Evolutionary conservation across 2,888 invertebrate species (phyloP), one percentile per base, ranked within the genome.

Genomic region (Ophion slaviceki): DNA sequence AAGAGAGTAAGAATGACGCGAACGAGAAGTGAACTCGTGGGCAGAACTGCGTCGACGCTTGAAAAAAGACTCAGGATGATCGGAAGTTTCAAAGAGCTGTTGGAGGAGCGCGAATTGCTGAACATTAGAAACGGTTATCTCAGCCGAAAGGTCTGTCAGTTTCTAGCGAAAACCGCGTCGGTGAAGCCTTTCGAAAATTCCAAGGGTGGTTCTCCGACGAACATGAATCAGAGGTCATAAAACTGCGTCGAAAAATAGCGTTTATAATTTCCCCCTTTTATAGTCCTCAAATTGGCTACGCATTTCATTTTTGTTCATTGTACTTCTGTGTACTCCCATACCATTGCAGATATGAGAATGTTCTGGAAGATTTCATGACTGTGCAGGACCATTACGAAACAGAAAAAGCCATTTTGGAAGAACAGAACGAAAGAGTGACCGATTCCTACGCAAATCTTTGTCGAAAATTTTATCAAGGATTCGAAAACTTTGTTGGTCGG

Each of bases 71-170:
- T 85, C 7, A 82, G 82, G 28, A 84, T 86, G 7, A 85, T 90
- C 0, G 67, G 47, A 2, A 83, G 61, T 28, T 36, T 89, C 5
- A 85, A 86, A 66, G 81, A 87, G 62, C 66, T 89, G 11, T n/a
- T 32, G 17, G 47, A 70, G 2, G 88, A 90, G 17, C 66, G 79
- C 2, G 87, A 78, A 64, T 36, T 74, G 1, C 45, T 89, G 0
- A 74, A 71, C 57, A 57, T 86, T 17, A 87, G 83, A 53, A 91
- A 89, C 72, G 88, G 80, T 61, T 90, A 88, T 84, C 86, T 91
- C 4, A 89, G 88, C 28, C 89, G 85, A 71, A 86, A 88, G 36
- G 89, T 87, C 62, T 83, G 85, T 24, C 82, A 87, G 8, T 74
- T 66, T 59, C 71, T 88, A 3, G 77, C 85, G 3, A 89, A 87